Evolutionary conservation across 2,113 vertebrate genomes (phyloP).

Genomic region (Dermatemys mawii): DNA sequence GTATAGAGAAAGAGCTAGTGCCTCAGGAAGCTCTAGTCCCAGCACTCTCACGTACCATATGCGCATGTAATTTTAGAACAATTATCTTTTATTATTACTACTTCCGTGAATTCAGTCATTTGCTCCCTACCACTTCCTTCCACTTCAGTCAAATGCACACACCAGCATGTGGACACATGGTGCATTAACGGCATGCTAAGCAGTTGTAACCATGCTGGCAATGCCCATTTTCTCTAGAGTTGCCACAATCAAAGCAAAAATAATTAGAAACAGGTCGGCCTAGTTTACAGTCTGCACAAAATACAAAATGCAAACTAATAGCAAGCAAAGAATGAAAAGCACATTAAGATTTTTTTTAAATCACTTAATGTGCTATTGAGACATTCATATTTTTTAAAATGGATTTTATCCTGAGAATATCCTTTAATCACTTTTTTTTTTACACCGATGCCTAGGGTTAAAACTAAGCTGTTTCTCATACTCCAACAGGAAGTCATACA

Average conservation of each 20-base stretch:
- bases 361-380: neutral
- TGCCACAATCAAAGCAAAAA: conserved; percentile 8
- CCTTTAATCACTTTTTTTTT: neutral
- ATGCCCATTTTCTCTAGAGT: neutral
- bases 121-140: neutral
- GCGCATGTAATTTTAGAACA: neutral
- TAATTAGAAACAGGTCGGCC: neutral
- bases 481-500: neutral
- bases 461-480: neutral
- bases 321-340: neutral
- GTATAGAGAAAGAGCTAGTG: neutral
- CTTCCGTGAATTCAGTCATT: neutral
- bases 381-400: neutral
- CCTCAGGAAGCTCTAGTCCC: neutral
- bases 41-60: neutral
- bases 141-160: neutral
- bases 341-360: neutral
- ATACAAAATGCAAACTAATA: neutral
- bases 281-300: neutral
- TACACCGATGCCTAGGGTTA: neutral
- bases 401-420: neutral
- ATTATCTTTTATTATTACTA: neutral
- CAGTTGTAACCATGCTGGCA: neutral
- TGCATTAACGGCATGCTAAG: neutral
- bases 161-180: neutral